Percentiles rank a stretch among this genome's conserved stretches.
Evolutionary conservation across 2,888 invertebrate genomes (phyloP).

Genomic region (Ophion costatus): DNA sequence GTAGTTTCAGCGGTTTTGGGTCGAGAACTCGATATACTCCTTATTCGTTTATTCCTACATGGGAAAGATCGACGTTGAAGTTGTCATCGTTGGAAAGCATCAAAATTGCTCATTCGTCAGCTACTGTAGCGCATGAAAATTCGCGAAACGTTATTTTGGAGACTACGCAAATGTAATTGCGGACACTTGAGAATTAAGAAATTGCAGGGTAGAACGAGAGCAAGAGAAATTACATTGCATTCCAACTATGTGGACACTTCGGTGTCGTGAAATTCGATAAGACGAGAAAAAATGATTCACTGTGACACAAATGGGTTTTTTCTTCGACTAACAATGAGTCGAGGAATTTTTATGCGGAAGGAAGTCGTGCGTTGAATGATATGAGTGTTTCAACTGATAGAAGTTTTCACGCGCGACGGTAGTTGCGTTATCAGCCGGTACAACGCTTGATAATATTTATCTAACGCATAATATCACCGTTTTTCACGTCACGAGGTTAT

Average conservation of each 20-base stretch:
- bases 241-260: not conserved
- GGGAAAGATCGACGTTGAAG: constrained; percentile 1
- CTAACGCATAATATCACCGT: not conserved
- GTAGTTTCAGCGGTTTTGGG: too few species aligned
- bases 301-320: not conserved
- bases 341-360: not conserved
- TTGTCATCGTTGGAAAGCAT: constrained; percentile 3
- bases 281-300: not conserved
- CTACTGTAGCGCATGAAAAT: too few species aligned
- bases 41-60: constrained; percentile 61
- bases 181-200: too few species aligned
- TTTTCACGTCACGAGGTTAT: not conserved
- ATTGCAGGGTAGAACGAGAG: not conserved
- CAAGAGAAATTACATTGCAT: not conserved
- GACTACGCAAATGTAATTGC: too few species aligned
- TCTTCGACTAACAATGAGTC: not conserved
- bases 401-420: not conserved
- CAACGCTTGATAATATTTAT: constrained; percentile 2
- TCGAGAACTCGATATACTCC: too few species aligned
- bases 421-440: constrained; percentile 4
- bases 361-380: not conserved
- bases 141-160: too few species aligned
- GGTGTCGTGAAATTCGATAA: not conserved
- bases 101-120: too few species aligned
- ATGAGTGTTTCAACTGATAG: not conserved